Percentiles rank a stretch among this genome's conserved stretches.
Conservation (phyloP, 2,113 vertebrate species). For the Microtus ochrogaster region DNA sequence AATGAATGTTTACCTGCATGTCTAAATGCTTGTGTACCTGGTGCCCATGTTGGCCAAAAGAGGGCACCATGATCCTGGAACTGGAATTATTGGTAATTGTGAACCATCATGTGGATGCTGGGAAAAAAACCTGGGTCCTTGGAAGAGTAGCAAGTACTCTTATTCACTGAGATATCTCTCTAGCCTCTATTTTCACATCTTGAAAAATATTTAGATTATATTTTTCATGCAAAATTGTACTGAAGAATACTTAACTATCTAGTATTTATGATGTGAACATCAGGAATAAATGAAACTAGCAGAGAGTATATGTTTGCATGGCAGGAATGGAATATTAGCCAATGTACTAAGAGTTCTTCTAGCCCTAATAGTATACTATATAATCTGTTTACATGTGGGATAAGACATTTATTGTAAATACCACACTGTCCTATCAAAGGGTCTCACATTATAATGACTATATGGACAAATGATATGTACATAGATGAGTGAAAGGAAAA, state of each 20-base stretch:
- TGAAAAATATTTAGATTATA: background rate
- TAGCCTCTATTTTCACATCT: background rate
- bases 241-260: background rate
- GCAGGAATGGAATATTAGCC: background rate
- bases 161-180: background rate
- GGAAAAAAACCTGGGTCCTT: background rate
- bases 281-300: background rate
- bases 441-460: background rate
- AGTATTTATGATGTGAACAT: background rate
- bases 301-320: constrained; percentile 9
- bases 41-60: background rate
- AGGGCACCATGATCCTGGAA: background rate
- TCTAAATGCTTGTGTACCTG: background rate
- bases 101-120: background rate
- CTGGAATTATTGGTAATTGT: background rate
- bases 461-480: background rate
- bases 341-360: background rate
- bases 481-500: background rate
- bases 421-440: background rate
- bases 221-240: constrained; percentile 10
- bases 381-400: background rate
- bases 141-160: background rate
- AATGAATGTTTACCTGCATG: background rate
- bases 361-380: background rate
- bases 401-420: constrained; percentile 8